Base-by-base conservation (phyloP, 2,113 vertebrate species). In the Perognathus longimembris region DNA sequence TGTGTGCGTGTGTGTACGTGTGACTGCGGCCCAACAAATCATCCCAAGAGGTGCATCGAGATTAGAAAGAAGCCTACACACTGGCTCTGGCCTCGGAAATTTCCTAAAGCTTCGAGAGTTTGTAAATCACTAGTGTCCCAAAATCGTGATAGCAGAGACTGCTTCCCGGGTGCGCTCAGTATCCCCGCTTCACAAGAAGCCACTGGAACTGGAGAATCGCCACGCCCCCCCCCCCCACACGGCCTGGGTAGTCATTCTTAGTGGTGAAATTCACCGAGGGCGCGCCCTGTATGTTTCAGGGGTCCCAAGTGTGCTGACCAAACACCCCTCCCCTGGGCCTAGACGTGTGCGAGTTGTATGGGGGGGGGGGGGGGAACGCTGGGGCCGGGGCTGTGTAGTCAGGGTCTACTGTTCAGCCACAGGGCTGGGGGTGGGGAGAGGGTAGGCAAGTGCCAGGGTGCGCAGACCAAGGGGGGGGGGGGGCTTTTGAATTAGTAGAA, bases 311-410 rank as follows among this genome's bases (percentile, higher is more conserved):
- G 73, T 85, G 40, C 24, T 8, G 54, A 82, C 34, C 70, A n/a
- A 91, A 81, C 59, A 54, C 50, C 17, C 12, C 50, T 18, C 94
- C 81, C 64, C 0, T 6, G 38, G 73, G 40, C 67, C 69, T 40
- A 73, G 77, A 79, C 3, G 57, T 73, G 64, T 40, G 84, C 38
- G 10, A 1, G 63, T 8, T 20, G 69, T 69, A 85, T 82, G 81
- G 34, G 67, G 54, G 40, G 34, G 67, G 54, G 40, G 34, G 67
- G 54, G 40, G 54, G 66, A 89, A 67, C 24, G 70, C 93, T 88
- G 34, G 67, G 54, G 40, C 26, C 88, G 81, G 38, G 70, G 77
- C 74, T 64, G 57, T 88, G 94, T 26, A 92, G 91, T 95, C 94
- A 86, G 89, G 18, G 40, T 84, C 77, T 78, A 8, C 54, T 85